Evolutionary conservation across 2,113 vertebrate species (phyloP), one percentile per base, ranked within the genome.

Genomic region (Poeciliopsis retropinna): DNA sequence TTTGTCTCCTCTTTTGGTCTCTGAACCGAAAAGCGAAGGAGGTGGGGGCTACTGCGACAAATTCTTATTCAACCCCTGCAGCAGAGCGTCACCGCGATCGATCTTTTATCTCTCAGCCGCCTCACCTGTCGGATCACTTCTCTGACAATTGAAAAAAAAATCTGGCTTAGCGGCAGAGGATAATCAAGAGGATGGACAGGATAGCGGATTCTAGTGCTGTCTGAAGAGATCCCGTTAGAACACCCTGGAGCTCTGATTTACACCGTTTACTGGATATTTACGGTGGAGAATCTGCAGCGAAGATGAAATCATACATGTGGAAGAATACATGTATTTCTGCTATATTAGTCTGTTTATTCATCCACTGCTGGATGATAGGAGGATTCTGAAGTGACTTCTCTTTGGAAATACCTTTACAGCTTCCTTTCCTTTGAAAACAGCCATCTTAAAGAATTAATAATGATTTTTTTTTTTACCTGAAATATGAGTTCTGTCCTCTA

Each of bases 31-130:
- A 37, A 19, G 32, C 5, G 54, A 32, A 57, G 68, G 30, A 34
- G 31, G 54, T 69, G 67, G 3, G 14, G 66, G 70, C 72, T 63
- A 76, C 82, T 90, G 90, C 85, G 88, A 90, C 89, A 90, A 85
- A 93, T 92, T 92, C 80, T 82, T 76, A 91, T 88, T 89, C 85
- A 81, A 82, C 85, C 70, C 85, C 84, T 91, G 88, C 88, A 78
- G 88, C 85, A 80, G 83, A 75, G 68, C 85, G 74, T 81, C 78
- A 27, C 64, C 70, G 76, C 34, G 22, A 85, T 90, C 86, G 73
- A 90, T 93, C 87, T 79, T 70, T 81, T 78, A 83, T 87, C 80
- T 83, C 79, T 81, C 71, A 68, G 82, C 81, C 67, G 75, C 85
- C 81, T 88, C 81, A 87, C 90, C 90, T 68, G 82, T 61, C 51